Conservation (phyloP, 2,113 vertebrate species). For the Aptenodytes forsteri region DNA sequence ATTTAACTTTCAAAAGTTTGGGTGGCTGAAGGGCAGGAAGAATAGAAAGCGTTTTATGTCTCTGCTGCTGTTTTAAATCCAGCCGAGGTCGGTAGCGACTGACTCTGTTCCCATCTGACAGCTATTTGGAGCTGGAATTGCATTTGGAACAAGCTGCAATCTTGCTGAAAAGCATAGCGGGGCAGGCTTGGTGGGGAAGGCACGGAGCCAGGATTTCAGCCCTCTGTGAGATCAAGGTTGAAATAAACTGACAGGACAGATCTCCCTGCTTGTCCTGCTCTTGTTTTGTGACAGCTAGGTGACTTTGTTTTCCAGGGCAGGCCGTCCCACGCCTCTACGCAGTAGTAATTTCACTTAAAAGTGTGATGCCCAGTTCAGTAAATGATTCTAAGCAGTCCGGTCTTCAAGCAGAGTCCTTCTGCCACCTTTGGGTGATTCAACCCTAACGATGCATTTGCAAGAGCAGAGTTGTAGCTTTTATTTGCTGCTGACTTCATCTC, state of each 20-base stretch:
- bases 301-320: not conserved
- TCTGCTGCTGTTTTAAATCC: not conserved
- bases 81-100: fast-evolving
- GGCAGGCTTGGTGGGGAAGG: not conserved
- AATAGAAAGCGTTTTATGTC: not conserved
- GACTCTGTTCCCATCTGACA: not conserved
- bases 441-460: not conserved
- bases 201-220: not conserved
- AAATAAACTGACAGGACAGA: not conserved
- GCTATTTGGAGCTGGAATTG: not conserved
- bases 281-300: not conserved
- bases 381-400: not conserved
- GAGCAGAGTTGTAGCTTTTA: not conserved
- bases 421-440: not conserved
- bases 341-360: not conserved
- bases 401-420: not conserved
- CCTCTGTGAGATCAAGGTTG: not conserved
- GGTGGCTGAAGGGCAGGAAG: not conserved
- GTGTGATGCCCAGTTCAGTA: not conserved
- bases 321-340: not conserved
- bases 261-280: not conserved
- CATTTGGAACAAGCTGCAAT: not conserved
- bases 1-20: not conserved
- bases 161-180: not conserved
- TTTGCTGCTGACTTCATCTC: not conserved